Base-by-base conservation (phyloP, 2,797 vertebrate genomes). In the Pseudochirops corinnae region DNA sequence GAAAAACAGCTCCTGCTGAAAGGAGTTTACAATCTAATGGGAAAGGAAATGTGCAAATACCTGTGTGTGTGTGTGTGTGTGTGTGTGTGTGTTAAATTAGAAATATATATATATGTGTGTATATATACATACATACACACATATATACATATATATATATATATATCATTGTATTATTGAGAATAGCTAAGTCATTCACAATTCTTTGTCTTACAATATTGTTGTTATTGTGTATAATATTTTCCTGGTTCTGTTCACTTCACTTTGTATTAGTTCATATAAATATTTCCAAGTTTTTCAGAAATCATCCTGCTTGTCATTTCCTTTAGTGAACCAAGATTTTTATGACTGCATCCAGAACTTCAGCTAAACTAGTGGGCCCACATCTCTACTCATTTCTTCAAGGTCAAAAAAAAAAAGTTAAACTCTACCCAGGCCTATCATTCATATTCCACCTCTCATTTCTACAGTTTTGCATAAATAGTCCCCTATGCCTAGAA, bases 371-470 rank as follows among this genome's bases (percentile, higher is more conserved):
- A 74, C n/a, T 39, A 46, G 21, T 11, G 39, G 67, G 39, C 21
- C 18, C 67, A 82, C 53, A 28, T n/a, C 28, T 56, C 28, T 39
- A 28, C 6, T 55, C 82, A n/a, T 33, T 31, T 18, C 28, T 31
- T 55, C 46, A 14, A 13, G 31, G 50, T 55, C 53, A 53, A 29
- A 7, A 9, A 53, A 14, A 60, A 18, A 55, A 50, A 67, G 2
- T 50, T 55, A 39, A 53, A 0, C 46, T 58, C 26, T 16, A 1
- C 24, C 7, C 1, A 1, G 0, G 0, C 11, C 21, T 18, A 33
- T 1, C 7, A 55, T 2, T 50, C 93, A 74, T 21, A 33, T n/a
- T 56, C 50, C 13, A 3, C 14, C 39, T 55, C 67, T 46, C 56
- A 28, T 55, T 56, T 39, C 18, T n/a, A 1, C 9, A n/a, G 1